Percentiles rank a stretch among this genome's conserved stretches.
Evolutionary conservation across 2,113 vertebrate species (phyloP).

Genomic region (Pteruthius melanotis): DNA sequence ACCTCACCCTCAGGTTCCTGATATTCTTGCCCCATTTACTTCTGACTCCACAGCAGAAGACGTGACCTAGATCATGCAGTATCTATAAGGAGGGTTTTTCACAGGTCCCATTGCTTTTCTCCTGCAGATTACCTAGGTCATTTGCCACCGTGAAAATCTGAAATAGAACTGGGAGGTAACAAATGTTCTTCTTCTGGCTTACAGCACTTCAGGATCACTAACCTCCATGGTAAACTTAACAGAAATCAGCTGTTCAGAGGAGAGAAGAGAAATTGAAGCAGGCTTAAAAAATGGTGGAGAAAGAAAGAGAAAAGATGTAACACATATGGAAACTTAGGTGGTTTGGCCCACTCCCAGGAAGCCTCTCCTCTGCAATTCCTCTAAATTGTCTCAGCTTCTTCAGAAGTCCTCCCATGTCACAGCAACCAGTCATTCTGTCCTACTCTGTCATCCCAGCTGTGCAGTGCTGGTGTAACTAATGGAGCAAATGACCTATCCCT

Average conservation of each 20-base stretch:
- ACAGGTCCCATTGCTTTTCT: neutral
- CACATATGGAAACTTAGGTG: neutral
- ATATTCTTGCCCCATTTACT: neutral
- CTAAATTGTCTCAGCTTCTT: neutral
- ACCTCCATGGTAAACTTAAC: neutral
- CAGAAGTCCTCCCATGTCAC: neutral
- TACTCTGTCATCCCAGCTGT: neutral
- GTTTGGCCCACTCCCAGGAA: neutral
- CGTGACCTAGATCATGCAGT: neutral
- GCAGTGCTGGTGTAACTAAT: neutral
- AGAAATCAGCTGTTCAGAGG: neutral
- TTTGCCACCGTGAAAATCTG: neutral
- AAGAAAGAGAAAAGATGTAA: neutral
- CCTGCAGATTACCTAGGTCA: neutral
- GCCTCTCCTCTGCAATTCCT: neutral
- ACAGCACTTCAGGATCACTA: neutral
- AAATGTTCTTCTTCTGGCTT: neutral
- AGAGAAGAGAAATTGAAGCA: neutral
- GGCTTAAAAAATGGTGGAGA: neutral
- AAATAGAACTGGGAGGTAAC: neutral
- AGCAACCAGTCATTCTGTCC: neutral
- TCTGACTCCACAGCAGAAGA: neutral
- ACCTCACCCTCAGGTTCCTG: neutral
- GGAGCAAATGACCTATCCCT: neutral
- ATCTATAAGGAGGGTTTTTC: neutral